phyloP scores from a whole-genome alignment of 2,797 vertebrate species.

The Nasua narica region DNA sequence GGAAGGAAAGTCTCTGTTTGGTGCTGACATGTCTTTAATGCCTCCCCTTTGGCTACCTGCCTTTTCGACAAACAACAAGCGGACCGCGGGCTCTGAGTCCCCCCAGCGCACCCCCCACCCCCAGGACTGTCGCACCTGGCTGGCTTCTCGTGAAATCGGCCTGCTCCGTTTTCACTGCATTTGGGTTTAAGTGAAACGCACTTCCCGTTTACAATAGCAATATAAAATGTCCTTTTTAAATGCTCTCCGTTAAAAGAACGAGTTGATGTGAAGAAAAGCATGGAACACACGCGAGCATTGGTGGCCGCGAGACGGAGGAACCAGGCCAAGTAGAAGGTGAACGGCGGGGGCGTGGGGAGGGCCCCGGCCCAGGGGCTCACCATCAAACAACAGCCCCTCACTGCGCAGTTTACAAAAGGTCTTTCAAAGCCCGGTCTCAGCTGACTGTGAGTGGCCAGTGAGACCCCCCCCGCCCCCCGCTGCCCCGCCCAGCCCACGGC shows the following conservation, averaged over 20 bases:
- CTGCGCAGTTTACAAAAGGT: background rate
- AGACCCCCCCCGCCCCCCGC: no score
- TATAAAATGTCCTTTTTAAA: background rate
- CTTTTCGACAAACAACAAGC: background rate
- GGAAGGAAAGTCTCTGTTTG: background rate
- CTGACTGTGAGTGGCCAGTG: no score
- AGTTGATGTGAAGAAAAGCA: background rate
- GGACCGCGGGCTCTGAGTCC: background rate
- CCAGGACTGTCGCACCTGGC: background rate
- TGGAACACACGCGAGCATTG: background rate
- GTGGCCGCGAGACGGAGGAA: background rate
- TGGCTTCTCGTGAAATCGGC: background rate
- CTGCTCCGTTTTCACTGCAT: background rate
- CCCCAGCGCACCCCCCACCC: no score
- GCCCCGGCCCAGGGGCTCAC: background rate
- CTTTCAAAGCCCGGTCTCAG: accelerated
- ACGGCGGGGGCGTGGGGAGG: background rate
- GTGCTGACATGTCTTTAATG: background rate
- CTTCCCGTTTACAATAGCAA: background rate
- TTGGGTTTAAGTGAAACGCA: background rate
- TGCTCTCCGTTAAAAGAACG: background rate
- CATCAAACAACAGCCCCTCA: no score
- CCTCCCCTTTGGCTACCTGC: background rate
- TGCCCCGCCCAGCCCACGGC: no score
- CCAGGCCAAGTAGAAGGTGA: background rate